Percentiles rank a stretch among this genome's conserved stretches.
phyloP scores from a whole-genome alignment of 2,797 vertebrate species.

The Saxicola maurus region DNA sequence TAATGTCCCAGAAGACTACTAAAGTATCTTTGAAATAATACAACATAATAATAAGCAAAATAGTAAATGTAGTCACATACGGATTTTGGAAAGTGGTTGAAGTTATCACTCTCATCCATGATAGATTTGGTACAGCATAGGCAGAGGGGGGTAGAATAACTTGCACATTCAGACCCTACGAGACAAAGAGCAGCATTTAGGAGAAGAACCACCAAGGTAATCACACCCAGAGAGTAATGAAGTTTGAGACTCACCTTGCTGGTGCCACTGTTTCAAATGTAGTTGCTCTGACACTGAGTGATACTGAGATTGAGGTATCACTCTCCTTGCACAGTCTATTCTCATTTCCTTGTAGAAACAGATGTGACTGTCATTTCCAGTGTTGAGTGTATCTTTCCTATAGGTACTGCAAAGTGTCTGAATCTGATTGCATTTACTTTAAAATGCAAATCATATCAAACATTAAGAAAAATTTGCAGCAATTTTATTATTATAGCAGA shows the following conservation, averaged over 20 bases:
- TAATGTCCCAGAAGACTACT: not conserved
- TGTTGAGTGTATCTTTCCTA: not conserved
- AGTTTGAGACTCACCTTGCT: not conserved
- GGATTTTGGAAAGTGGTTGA: not conserved
- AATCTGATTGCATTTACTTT: not conserved
- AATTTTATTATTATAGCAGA: too few relatives aligned
- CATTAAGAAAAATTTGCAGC: not conserved
- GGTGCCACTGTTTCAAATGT: not conserved
- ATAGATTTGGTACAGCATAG: not conserved
- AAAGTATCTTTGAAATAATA: not conserved
- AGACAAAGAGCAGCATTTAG: not conserved
- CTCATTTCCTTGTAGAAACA: not conserved
- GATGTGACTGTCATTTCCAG: not conserved
- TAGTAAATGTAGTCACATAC: rapidly evolving
- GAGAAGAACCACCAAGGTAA: not conserved
- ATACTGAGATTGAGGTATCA: not conserved
- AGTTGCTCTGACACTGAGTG: not conserved
- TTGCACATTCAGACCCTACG: not conserved
- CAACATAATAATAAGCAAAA: not conserved
- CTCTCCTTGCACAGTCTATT: not conserved
- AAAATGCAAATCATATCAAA: not conserved
- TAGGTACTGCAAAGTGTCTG: not conserved
- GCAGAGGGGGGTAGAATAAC: not conserved
- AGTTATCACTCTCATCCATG: not conserved
- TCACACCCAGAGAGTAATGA: not conserved